A percentile compares a stretch with the other conserved stretches of the same genome.
phyloP scores from a whole-genome alignment of 2,888 invertebrate species.

The Stenichneumon culpator region DNA sequence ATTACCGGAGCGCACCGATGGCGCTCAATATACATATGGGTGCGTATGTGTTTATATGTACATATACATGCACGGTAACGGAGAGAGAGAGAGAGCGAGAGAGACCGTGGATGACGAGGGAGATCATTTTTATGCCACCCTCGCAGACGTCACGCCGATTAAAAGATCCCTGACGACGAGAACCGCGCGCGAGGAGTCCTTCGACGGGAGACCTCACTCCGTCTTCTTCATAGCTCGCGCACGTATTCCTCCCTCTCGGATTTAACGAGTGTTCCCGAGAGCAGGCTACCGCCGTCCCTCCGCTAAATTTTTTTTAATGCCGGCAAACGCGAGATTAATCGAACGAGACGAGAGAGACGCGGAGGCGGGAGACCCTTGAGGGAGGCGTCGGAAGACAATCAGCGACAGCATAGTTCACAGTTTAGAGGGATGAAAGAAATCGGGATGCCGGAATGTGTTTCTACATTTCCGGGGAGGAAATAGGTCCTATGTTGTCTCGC shows the following conservation, averaged over 20 bases:
- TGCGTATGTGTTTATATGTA: conserved; percentile 17
- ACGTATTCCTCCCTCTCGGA: conserved; percentile 24
- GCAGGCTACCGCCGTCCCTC: background rate
- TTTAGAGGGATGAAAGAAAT: conserved; percentile 12
- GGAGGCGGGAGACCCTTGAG: background rate
- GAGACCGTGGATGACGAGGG: conserved; percentile 13
- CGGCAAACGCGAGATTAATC: conserved; percentile 27
- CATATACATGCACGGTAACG: conserved; percentile 14
- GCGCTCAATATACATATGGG: conserved; percentile 42
- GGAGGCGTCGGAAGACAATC: background rate
- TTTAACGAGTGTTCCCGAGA: background rate
- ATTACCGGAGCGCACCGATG: conserved; percentile 62
- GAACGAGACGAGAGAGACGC: conserved; percentile 27
- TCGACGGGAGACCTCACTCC: background rate
- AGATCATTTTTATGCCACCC: conserved; percentile 66
- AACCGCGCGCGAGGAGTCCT: background rate
- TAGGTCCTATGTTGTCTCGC: conserved; percentile 32
- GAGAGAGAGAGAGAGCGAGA: background rate
- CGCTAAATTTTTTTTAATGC: conserved; percentile 24
- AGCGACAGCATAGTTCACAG: background rate
- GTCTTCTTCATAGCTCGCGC: background rate
- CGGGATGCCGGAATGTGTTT: conserved; percentile 34
- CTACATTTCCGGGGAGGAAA: conserved; percentile 52
- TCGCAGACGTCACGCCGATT: conserved; percentile 66
- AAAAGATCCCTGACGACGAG: conserved; percentile 48